These are phyloP conservation scores for Phataginus tetradactyla DNA, from an alignment of 2,797 vertebrate species.

Conservation along the genomic window DNA sequence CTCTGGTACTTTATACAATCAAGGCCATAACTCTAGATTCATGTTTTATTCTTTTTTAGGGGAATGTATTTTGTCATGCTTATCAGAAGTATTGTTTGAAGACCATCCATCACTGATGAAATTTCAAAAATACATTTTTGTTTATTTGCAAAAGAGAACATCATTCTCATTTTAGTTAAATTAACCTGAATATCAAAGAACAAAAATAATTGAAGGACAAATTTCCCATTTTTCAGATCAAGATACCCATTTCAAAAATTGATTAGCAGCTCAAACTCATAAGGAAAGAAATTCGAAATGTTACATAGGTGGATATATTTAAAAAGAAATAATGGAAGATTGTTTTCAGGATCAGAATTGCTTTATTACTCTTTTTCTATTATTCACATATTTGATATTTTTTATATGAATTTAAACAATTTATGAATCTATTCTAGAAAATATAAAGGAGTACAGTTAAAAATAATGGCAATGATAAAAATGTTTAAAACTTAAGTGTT, in stretches of 20 bases:
- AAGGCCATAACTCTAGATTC: background rate
- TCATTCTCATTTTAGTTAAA: background rate
- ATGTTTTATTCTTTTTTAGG: background rate
- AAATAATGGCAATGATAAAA: background rate
- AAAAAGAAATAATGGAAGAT: background rate
- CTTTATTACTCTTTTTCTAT: background rate
- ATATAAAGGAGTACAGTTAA: background rate
- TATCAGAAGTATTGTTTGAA: background rate
- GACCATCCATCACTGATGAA: background rate
- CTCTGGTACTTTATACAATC: background rate
- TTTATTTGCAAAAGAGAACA: background rate
- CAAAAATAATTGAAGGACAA: background rate
- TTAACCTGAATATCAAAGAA: background rate
- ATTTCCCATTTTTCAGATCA: background rate
- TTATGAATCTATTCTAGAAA: background rate
- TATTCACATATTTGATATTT: background rate
- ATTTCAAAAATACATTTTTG: slow-evolving; percentile 6
- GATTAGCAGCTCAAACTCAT: background rate
- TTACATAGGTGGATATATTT: background rate
- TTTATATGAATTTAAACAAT: background rate
- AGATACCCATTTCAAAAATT: background rate
- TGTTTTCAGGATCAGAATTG: background rate
- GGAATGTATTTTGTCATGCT: background rate
- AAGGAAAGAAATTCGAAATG: background rate
- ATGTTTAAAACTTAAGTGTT: background rate